Evolutionary conservation across 2,797 vertebrate species (phyloP).

Genomic region (Oreochromis grahami): DNA sequence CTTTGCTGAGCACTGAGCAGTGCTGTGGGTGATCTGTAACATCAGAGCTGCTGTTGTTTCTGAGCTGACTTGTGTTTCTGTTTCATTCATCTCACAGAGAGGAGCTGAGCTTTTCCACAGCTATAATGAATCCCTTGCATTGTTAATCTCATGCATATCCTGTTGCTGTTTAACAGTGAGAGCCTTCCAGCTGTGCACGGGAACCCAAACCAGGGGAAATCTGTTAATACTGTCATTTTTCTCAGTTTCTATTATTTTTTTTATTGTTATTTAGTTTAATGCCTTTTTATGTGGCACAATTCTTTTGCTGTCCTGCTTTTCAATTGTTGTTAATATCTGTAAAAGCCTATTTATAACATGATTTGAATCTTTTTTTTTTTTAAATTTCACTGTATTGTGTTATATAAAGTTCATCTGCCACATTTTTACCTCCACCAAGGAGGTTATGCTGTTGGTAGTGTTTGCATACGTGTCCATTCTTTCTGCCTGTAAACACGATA

Average conservation of each 20-base stretch:
- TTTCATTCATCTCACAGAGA: conserved; percentile 11
- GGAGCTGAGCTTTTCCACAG: conserved; percentile 2
- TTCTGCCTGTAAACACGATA: background rate
- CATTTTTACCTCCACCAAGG: background rate
- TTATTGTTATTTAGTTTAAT: background rate
- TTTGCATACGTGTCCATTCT: background rate
- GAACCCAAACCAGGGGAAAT: background rate
- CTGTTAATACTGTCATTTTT: background rate
- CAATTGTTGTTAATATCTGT: background rate
- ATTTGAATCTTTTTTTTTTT: background rate
- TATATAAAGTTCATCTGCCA: background rate
- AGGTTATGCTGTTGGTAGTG: background rate
- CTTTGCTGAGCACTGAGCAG: conserved; percentile 2
- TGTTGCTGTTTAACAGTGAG: conserved; percentile 10
- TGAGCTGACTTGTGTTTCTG: background rate
- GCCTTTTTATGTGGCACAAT: background rate
- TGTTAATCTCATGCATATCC: conserved; percentile 24
- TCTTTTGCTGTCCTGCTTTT: background rate
- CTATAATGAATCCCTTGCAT: conserved; percentile 3
- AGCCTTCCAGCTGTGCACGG: conserved; percentile 3
- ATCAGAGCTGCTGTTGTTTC: conserved; percentile 6
- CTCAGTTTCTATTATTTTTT: background rate
- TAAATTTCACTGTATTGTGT: background rate
- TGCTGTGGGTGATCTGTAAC: background rate
- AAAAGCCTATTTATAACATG: background rate